Conservation (phyloP, 2,113 vertebrate genomes). For the Labrus mixtus region DNA sequence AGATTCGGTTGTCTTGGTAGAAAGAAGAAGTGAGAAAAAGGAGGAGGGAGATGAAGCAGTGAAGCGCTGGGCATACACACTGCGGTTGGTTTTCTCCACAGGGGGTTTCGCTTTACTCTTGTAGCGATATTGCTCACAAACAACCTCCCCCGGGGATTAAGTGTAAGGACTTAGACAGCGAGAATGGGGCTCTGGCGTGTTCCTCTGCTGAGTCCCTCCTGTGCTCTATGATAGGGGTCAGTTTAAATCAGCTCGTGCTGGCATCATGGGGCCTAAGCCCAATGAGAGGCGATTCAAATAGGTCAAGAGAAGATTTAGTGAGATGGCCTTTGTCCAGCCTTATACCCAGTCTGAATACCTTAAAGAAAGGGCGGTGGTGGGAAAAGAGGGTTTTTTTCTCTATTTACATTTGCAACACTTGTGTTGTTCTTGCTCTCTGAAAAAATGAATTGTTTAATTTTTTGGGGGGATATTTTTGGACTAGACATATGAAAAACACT, state of each 20-base stretch:
- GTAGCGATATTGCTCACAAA: slow-evolving; percentile 71
- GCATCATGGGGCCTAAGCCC: slow-evolving; percentile 51
- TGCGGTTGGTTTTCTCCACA: slow-evolving; percentile 51
- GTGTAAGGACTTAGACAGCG: slow-evolving; percentile 64
- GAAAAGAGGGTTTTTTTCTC: too few species aligned
- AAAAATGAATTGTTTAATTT: too few species aligned
- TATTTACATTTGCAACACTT: too few species aligned
- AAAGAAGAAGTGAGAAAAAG: background rate
- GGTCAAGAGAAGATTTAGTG: slow-evolving; percentile 80
- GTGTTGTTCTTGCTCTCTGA: too few species aligned
- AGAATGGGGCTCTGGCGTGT: slow-evolving; percentile 62
- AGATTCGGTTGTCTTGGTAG: background rate
- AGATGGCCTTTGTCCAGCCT: slow-evolving; percentile 67
- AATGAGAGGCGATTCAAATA: slow-evolving; percentile 76
- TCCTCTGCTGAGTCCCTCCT: slow-evolving; percentile 62
- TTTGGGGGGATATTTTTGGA: background rate
- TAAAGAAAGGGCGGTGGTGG: slow-evolving; percentile 34
- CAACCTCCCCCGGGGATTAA: slow-evolving; percentile 76
- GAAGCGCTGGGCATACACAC: slow-evolving; percentile 20
- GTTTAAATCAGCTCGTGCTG: slow-evolving; percentile 69
- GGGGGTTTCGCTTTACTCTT: slow-evolving; percentile 44
- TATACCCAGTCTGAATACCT: slow-evolving; percentile 60
- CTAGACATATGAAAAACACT: background rate
- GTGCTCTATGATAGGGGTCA: slow-evolving; percentile 69
- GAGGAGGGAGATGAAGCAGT: background rate